phyloP scores from a whole-genome alignment of 2,797 vertebrate genomes.

The Pelobates cultripes region DNA sequence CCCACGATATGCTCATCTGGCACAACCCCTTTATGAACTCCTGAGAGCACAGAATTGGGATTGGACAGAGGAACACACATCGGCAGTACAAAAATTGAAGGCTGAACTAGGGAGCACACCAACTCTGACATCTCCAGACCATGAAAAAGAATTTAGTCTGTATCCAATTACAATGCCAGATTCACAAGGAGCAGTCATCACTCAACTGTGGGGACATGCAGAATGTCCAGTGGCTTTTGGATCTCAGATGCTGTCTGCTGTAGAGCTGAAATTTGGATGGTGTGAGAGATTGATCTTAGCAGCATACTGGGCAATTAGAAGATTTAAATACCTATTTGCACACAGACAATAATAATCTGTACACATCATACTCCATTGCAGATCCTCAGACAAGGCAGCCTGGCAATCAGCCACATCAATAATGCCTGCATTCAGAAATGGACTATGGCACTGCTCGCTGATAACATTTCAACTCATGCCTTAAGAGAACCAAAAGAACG shows the following conservation, averaged over 20 bases:
- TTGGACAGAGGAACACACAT: background rate
- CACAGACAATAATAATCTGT: background rate
- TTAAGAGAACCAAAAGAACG: background rate
- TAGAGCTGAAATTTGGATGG: conserved; percentile 2
- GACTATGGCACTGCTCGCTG: background rate
- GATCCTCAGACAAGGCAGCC: background rate
- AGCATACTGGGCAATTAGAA: background rate
- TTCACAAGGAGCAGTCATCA: conserved; percentile 11
- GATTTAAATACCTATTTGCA: conserved; percentile 5
- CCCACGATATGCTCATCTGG: conserved; percentile 1
- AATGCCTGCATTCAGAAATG: conserved; percentile 4
- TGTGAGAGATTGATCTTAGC: conserved; percentile 2
- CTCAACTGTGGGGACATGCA: background rate
- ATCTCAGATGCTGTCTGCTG: background rate
- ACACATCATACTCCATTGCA: conserved; percentile 1
- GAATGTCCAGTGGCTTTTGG: background rate
- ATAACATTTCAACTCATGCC: background rate
- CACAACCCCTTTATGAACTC: background rate
- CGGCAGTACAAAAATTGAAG: background rate
- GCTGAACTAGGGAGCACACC: background rate
- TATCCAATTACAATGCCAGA: background rate
- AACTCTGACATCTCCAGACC: background rate
- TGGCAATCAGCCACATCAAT: conserved; percentile 4
- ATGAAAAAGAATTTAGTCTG: background rate
- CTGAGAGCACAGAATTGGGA: conserved; percentile 3